These are phyloP conservation scores for Sebastes vulpes DNA, from an alignment of 2,797 vertebrate species.

Conservation along the genomic window DNA sequence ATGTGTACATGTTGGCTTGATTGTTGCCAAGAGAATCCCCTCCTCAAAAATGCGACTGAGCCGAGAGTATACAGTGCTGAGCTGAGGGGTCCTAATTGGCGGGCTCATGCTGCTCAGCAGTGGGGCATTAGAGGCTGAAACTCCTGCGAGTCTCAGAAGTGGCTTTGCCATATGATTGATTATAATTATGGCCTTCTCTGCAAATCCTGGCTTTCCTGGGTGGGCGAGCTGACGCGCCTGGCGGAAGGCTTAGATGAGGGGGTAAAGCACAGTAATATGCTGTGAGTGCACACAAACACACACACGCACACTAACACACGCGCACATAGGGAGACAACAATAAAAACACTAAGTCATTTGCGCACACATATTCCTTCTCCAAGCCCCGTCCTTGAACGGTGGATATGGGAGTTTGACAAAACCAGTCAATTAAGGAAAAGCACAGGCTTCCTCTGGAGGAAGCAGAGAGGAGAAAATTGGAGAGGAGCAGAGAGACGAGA, in stretches of 20 bases:
- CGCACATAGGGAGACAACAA: neutral
- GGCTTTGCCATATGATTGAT: slow-evolving; percentile 62
- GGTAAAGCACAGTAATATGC: slow-evolving; percentile 36
- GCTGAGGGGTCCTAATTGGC: slow-evolving; percentile 54
- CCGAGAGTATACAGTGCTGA: neutral
- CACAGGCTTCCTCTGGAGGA: slow-evolving; percentile 40
- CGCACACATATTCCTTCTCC: slow-evolving; percentile 8
- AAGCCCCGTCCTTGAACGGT: slow-evolving; percentile 34
- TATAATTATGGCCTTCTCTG: slow-evolving; percentile 61
- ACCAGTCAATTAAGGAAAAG: slow-evolving; percentile 69
- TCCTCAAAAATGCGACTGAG: slow-evolving; percentile 9
- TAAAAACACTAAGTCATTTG: slow-evolving; percentile 17
- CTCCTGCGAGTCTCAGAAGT: slow-evolving; percentile 47
- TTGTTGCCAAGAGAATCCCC: slow-evolving; percentile 16
- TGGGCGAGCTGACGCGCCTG: slow-evolving; percentile 44
- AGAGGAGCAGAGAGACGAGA: slow-evolving; percentile 16
- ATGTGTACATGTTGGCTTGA: slow-evolving; percentile 10
- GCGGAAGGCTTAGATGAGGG: slow-evolving; percentile 45
- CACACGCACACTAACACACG: neutral
- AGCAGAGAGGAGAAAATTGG: slow-evolving; percentile 30
- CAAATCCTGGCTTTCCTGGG: slow-evolving; percentile 59
- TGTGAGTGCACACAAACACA: slow-evolving; percentile 17
- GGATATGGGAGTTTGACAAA: slow-evolving; percentile 52
- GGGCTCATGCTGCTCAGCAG: slow-evolving; percentile 36
- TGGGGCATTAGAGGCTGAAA: slow-evolving; percentile 29